These are phyloP conservation scores for Scopus umbretta DNA, from an alignment of 2,113 vertebrate species.

Conservation along the genomic window DNA sequence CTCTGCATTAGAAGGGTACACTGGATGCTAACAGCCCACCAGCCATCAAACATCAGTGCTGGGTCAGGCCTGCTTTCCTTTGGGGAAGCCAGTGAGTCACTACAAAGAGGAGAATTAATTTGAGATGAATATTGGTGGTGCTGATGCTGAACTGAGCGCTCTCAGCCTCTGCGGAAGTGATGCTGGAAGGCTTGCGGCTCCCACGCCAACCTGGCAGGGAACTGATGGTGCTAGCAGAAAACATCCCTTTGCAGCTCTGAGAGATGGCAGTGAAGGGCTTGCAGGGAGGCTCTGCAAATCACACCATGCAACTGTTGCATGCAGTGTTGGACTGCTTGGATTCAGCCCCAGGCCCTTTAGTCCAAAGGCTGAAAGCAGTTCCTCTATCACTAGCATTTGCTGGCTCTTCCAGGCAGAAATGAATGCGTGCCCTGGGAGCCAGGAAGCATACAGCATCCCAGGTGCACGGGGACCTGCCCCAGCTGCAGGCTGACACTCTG, in stretches of 20 bases:
- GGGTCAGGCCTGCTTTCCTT: not conserved
- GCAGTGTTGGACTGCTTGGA: not conserved
- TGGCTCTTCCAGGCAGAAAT: not conserved
- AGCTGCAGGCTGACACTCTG: not conserved
- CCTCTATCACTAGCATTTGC: not conserved
- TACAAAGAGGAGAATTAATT: not conserved
- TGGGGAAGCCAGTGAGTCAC: not conserved
- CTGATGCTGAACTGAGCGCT: not conserved
- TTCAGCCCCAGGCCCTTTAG: not conserved
- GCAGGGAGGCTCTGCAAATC: not conserved
- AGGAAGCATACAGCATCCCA: not conserved
- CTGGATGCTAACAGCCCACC: not conserved
- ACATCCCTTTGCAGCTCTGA: not conserved
- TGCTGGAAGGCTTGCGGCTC: not conserved
- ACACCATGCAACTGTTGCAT: fast-evolving
- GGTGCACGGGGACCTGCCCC: not conserved
- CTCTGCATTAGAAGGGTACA: not conserved
- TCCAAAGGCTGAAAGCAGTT: not conserved
- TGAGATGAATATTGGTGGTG: not conserved
- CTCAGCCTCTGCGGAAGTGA: not conserved
- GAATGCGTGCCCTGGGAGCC: not conserved
- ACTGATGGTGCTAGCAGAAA: not conserved
- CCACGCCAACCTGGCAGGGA: not conserved
- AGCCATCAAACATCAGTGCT: fast-evolving
- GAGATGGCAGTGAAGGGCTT: not conserved